Conservation (phyloP, 2,797 vertebrate species). For the Furcifer pardalis region DNA sequence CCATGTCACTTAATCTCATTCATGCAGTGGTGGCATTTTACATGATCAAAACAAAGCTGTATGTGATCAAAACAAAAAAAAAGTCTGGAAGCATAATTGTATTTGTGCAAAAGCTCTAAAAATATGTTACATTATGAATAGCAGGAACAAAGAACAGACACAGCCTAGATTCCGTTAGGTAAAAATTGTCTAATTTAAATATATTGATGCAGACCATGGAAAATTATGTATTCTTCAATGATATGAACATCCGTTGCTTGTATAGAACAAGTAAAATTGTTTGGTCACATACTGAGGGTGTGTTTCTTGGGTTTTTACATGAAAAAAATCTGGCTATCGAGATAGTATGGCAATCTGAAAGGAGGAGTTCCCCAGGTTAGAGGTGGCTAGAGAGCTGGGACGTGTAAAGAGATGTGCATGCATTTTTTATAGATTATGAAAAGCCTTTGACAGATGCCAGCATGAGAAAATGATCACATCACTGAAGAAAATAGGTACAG, state of each 20-base stretch:
- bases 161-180: not conserved
- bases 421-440: no score
- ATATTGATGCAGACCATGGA: not conserved
- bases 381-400: no score
- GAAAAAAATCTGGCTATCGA: no score
- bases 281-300: not conserved
- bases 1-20: slow-evolving; percentile 52
- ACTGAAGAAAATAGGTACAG: no score
- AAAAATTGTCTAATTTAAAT: not conserved
- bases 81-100: not conserved
- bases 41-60: slow-evolving; percentile 60
- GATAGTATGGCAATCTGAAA: no score
- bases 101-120: not conserved
- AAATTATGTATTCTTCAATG: not conserved
- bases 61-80: no score
- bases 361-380: no score
- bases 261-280: not conserved
- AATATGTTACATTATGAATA: not conserved
- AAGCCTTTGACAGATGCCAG: no score
- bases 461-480: no score
- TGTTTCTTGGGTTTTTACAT: no score
- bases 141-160: not conserved
- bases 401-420: no score
- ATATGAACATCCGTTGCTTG: not conserved
- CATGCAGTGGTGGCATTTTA: slow-evolving; percentile 35